These are phyloP conservation scores for Drosophila ficusphila DNA, from an alignment of 1,140 invertebrate species.

Conservation along the genomic window DNA sequence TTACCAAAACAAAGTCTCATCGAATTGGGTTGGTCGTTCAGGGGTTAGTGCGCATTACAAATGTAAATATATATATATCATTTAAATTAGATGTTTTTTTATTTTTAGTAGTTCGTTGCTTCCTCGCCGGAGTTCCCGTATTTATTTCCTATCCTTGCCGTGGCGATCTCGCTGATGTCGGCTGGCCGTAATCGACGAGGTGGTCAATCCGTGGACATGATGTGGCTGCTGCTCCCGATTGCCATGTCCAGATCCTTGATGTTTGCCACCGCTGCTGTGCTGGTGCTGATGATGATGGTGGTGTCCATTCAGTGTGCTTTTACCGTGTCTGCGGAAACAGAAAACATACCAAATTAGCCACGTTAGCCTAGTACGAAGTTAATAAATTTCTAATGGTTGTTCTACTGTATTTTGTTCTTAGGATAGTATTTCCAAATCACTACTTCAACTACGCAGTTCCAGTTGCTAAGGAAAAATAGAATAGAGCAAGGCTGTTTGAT, in stretches of 20 bases:
- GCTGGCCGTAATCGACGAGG: slow-evolving; percentile 62
- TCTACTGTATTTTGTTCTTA: slow-evolving; percentile 53
- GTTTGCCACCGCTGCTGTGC: slow-evolving; percentile 48
- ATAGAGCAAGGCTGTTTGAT: slow-evolving; percentile 64
- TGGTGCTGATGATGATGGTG: slow-evolving; percentile 53
- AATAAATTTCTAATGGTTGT: slow-evolving; percentile 29
- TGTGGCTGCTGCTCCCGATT: slow-evolving; percentile 54
- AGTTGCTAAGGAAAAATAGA: slow-evolving; percentile 69
- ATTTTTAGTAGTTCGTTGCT: slow-evolving; percentile 54
- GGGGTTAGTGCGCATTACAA: slow-evolving; percentile 37
- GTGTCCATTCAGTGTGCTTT: slow-evolving; percentile 77
- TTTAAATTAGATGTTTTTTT: slow-evolving; percentile 27
- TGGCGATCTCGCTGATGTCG: slow-evolving; percentile 70
- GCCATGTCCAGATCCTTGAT: slow-evolving; percentile 34
- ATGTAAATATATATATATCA: slow-evolving; percentile 34
- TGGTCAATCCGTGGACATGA: slow-evolving; percentile 65
- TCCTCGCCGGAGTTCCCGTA: slow-evolving; percentile 13
- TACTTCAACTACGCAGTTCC: slow-evolving; percentile 77
- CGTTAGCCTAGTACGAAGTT: not conserved
- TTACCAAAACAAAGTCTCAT: slow-evolving; percentile 56
- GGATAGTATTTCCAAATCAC: slow-evolving; percentile 53
- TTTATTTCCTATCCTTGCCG: slow-evolving; percentile 76
- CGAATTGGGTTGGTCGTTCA: slow-evolving; percentile 21
- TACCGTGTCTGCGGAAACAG: slow-evolving; percentile 67
- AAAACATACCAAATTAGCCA: slow-evolving; percentile 16